Conservation (phyloP, 2,113 vertebrate genomes). For the Cacatua alba region DNA sequence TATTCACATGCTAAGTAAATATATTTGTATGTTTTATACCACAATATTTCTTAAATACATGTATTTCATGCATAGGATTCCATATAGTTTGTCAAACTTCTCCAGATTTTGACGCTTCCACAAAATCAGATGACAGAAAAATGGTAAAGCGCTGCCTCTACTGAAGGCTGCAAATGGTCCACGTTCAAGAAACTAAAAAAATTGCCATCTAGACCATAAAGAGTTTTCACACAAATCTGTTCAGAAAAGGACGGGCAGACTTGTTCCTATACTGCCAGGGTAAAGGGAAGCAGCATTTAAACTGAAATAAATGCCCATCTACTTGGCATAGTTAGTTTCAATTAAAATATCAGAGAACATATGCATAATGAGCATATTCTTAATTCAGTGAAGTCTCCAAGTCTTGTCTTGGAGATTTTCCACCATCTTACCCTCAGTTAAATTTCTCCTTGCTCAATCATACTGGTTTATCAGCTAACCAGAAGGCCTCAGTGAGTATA, state of each 20-base stretch:
- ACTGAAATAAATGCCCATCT: not conserved
- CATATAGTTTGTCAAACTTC: not conserved
- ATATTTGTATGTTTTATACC: not conserved
- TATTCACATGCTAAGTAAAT: not conserved
- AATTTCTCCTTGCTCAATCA: not conserved
- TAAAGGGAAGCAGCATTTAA: not conserved
- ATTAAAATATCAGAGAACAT: not conserved
- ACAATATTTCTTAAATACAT: not conserved
- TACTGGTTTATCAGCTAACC: not conserved
- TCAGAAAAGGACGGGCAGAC: not conserved
- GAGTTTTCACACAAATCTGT: not conserved
- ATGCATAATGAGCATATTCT: not conserved
- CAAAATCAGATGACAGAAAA: not conserved
- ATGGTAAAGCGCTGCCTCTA: not conserved
- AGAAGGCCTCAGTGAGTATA: not conserved
- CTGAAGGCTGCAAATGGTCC: not conserved
- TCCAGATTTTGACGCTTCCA: not conserved
- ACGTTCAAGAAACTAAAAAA: not conserved
- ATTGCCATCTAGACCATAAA: not conserved
- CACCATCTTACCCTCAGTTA: not conserved
- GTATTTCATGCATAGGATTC: not conserved
- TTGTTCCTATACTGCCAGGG: not conserved
- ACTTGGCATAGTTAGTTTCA: not conserved
- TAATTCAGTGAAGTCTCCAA: not conserved
- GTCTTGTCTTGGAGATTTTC: not conserved